A percentile compares a stretch with the other conserved stretches of the same genome.
phyloP scores from a whole-genome alignment of 2,113 vertebrate genomes.

The Gallinago paraguaiae region DNA sequence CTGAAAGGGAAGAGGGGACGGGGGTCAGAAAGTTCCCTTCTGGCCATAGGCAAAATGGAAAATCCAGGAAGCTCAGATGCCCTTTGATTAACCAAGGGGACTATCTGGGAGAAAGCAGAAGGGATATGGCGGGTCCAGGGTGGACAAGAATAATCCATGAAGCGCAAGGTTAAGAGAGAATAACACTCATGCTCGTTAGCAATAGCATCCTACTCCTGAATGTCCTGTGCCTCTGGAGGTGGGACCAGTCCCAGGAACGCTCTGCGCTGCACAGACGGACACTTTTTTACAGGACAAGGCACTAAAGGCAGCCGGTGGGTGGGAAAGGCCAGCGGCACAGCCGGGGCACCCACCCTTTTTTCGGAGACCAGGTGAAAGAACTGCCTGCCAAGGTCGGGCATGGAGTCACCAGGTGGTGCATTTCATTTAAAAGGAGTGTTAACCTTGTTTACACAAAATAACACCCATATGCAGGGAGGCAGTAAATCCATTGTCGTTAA shows the following conservation, averaged over 20 bases:
- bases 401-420: conserved; percentile 89
- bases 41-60: background rate
- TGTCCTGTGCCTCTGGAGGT: background rate
- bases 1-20: background rate
- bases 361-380: conserved; percentile 69
- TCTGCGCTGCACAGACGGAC: background rate
- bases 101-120: background rate
- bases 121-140: background rate
- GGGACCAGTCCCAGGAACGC: background rate
- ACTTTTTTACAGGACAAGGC: background rate
- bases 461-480: conserved; percentile 86
- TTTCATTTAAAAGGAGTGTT: conserved; percentile 93
- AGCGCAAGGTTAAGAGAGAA: background rate
- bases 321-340: background rate
- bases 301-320: background rate
- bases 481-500: conserved; percentile 96
- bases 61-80: background rate
- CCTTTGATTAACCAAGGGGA: background rate
- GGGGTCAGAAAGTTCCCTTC: background rate
- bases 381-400: conserved; percentile 82
- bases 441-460: conserved; percentile 98
- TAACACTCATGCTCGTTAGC: background rate
- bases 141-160: background rate
- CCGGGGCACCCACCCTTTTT: background rate
- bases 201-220: background rate